phyloP scores from a whole-genome alignment of 2,888 invertebrate species.

The Oligia strigilis region DNA sequence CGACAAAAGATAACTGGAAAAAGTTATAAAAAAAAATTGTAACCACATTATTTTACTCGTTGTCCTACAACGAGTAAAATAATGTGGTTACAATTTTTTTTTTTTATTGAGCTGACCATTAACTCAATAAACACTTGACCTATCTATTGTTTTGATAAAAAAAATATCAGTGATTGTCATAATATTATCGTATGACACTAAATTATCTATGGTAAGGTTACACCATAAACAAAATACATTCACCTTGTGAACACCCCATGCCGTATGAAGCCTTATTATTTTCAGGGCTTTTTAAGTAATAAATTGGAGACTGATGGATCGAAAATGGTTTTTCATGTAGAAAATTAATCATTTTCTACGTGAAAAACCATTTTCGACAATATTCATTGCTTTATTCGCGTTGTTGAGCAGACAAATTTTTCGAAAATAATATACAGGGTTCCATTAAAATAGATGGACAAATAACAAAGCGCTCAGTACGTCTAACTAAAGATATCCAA shows the following conservation, averaged over 20 bases:
- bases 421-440: too few relatives aligned
- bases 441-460: too few relatives aligned
- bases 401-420: too few relatives aligned
- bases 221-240: constrained; percentile 29
- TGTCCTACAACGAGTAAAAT: too few relatives aligned
- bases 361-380: not conserved
- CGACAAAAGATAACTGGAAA: not conserved
- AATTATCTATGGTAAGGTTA: constrained; percentile 27
- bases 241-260: constrained; percentile 46
- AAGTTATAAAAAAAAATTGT: too few relatives aligned
- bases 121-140: constrained; percentile 19
- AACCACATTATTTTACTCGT: too few relatives aligned
- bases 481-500: too few relatives aligned
- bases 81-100: too few relatives aligned
- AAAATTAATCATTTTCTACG: not conserved
- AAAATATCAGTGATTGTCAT: constrained; percentile 4
- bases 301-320: not conserved
- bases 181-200: constrained; percentile 10
- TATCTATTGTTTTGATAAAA: not conserved
- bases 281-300: not conserved
- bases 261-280: constrained; percentile 3
- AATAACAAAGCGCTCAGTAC: too few relatives aligned
- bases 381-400: too few relatives aligned
- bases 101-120: not conserved
- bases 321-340: not conserved